A percentile compares a stretch with the other conserved stretches of the same genome.
Conservation (phyloP, 2,888 invertebrate genomes). For the Idaea straminata region DNA sequence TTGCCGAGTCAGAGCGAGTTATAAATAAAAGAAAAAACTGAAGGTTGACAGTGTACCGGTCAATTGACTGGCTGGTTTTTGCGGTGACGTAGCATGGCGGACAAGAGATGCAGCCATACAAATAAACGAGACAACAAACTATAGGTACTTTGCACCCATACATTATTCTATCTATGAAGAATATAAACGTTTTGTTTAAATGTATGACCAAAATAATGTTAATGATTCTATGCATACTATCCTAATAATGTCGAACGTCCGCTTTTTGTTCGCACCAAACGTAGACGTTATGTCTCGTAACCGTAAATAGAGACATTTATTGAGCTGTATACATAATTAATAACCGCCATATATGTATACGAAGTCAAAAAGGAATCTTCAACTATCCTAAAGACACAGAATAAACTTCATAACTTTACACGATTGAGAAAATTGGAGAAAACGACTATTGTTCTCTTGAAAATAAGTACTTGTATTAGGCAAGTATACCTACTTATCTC, state of each 20-base stretch:
- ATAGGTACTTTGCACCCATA: slow-evolving; percentile 47
- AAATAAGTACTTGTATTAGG: background rate
- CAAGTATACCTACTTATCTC: background rate
- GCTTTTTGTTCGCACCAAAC: slow-evolving; percentile 61
- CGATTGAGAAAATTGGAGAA: background rate
- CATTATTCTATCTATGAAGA: slow-evolving; percentile 62
- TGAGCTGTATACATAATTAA: slow-evolving; percentile 43
- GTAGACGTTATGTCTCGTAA: slow-evolving; percentile 40
- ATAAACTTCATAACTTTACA: background rate
- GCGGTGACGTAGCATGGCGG: slow-evolving; percentile 70
- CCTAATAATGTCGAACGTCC: slow-evolving; percentile 57
- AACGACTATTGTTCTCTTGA: background rate
- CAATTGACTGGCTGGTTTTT: slow-evolving; percentile 79
- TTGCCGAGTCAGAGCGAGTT: slow-evolving; percentile 74
- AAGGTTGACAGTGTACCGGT: slow-evolving; percentile 79
- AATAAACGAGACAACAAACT: slow-evolving; percentile 40
- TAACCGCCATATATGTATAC: background rate
- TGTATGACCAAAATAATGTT: slow-evolving; percentile 62
- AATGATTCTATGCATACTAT: background rate
- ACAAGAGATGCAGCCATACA: slow-evolving; percentile 45
- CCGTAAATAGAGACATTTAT: slow-evolving; percentile 48
- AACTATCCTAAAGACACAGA: background rate
- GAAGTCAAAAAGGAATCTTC: background rate
- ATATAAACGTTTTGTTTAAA: slow-evolving; percentile 71
- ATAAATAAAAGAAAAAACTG: slow-evolving; percentile 79